phyloP scores from a whole-genome alignment of 2,888 invertebrate species.

The Sussaba pulchella region DNA sequence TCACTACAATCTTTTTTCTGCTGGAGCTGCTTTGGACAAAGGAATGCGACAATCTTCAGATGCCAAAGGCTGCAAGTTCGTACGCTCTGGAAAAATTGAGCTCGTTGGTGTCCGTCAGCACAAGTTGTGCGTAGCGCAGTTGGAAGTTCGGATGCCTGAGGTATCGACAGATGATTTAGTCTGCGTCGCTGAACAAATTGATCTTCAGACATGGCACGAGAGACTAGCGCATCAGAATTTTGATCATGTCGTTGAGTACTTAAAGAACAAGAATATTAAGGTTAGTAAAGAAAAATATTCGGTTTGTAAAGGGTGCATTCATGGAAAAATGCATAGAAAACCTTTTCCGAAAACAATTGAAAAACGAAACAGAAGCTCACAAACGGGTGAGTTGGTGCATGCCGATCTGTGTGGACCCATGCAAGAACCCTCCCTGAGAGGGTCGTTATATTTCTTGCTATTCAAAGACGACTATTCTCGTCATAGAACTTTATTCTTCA shows the following conservation, averaged over 20 bases:
- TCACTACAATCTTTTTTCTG: conserved; percentile 43
- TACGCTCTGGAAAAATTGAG: not conserved
- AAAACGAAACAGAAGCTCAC: not conserved
- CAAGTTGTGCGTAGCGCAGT: not conserved
- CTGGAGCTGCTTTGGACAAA: conserved; percentile 49
- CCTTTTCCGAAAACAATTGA: conserved; percentile 14
- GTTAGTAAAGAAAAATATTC: not conserved
- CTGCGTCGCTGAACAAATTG: not conserved
- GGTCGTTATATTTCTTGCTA: conserved; percentile 25
- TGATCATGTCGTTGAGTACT: conserved; percentile 1
- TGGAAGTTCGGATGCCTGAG: not conserved
- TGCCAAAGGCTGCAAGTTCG: not conserved
- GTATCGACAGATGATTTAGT: not conserved
- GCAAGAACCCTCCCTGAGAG: conserved; percentile 12
- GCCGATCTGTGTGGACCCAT: conserved; percentile 42
- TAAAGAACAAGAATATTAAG: not conserved
- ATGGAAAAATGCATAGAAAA: conserved; percentile 19
- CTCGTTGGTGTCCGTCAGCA: not conserved
- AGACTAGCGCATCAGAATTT: conserved; percentile 42
- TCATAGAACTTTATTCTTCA: conserved; percentile 26
- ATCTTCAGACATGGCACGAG: conserved; percentile 35
- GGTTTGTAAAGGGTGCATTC: conserved; percentile 26
- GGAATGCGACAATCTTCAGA: conserved; percentile 31
- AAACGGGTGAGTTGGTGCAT: conserved; percentile 20
- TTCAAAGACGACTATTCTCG: conserved; percentile 43